Evolutionary conservation across 92 coral and sea anemone genomes (phyloP).

Genomic region (Epizoanthus stellaris): DNA sequence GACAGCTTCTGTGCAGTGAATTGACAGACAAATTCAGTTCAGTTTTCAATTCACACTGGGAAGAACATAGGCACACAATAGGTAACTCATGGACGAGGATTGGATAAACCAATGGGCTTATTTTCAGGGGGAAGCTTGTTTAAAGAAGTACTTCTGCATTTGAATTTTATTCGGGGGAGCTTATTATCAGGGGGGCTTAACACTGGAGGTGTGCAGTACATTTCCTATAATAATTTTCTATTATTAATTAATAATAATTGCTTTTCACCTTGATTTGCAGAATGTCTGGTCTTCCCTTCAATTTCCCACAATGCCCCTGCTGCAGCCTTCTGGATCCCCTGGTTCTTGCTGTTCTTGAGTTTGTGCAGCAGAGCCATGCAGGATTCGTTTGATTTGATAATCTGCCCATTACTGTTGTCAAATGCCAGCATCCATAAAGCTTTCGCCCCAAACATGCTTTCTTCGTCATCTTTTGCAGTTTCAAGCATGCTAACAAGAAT

Average conservation of each 20-base stretch:
- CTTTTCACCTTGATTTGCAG: slow-evolving; percentile 39
- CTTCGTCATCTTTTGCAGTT: slow-evolving; percentile 64
- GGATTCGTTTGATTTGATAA: slow-evolving; percentile 39
- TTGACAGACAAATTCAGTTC: too few species aligned
- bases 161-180: too few species aligned
- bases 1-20: too few species aligned
- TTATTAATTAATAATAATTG: neutral
- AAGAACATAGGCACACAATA: too few species aligned
- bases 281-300: slow-evolving; percentile 61
- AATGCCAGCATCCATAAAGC: slow-evolving; percentile 80
- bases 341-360: slow-evolving; percentile 47
- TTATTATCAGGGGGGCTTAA: too few species aligned
- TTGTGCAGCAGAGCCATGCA: slow-evolving; percentile 58
- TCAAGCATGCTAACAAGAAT: slow-evolving; percentile 65
- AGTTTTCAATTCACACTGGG: too few species aligned
- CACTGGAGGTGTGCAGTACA: neutral
- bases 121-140: neutral
- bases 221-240: neutral
- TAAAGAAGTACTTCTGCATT: too few species aligned
- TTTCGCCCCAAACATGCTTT: slow-evolving; percentile 48
- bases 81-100: too few species aligned
- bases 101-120: too few species aligned
- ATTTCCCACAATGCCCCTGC: slow-evolving; percentile 87
- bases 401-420: slow-evolving; percentile 65
- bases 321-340: slow-evolving; percentile 63